phyloP scores from a whole-genome alignment of 37 sponge, comb jelly and placozoan genomes.

The Chondrosia reniformis region DNA sequence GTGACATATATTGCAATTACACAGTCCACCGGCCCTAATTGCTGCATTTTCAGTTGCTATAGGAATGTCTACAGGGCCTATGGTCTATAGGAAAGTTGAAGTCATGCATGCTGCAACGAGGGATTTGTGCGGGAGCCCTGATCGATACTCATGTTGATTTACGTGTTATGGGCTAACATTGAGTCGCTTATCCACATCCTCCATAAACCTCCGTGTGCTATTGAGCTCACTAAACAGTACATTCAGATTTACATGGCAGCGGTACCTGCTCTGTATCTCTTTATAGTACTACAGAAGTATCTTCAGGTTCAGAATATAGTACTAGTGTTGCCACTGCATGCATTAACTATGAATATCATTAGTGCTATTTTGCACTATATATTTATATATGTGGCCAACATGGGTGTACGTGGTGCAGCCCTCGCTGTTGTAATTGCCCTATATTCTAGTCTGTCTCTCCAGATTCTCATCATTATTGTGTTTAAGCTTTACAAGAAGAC shows the following conservation, averaged over 20 bases:
- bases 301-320: slow-evolving; percentile 60
- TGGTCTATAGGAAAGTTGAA: no score
- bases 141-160: no score
- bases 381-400: slow-evolving; percentile 28
- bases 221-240: slow-evolving; percentile 17
- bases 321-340: no score
- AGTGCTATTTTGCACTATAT: slow-evolving; percentile 30
- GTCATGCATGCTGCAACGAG: no score
- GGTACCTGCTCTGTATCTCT: slow-evolving; percentile 8
- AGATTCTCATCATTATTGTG: slow-evolving; percentile 21
- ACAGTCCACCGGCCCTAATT: no score
- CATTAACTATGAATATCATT: no score
- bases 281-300: slow-evolving; percentile 43
- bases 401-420: slow-evolving; percentile 33
- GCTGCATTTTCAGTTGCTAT: no score
- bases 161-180: slow-evolving; percentile 37
- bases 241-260: not conserved
- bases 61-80: no score
- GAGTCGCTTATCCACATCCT: slow-evolving; percentile 50
- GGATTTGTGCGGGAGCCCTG: no score
- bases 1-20: no score
- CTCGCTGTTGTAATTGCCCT: slow-evolving; percentile 8
- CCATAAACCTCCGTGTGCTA: slow-evolving; percentile 47
- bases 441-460: not conserved
- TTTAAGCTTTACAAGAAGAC: slow-evolving; percentile 51